These are phyloP conservation scores for Physella acuta DNA, from an alignment of 1,140 invertebrate species.

Conservation along the genomic window DNA sequence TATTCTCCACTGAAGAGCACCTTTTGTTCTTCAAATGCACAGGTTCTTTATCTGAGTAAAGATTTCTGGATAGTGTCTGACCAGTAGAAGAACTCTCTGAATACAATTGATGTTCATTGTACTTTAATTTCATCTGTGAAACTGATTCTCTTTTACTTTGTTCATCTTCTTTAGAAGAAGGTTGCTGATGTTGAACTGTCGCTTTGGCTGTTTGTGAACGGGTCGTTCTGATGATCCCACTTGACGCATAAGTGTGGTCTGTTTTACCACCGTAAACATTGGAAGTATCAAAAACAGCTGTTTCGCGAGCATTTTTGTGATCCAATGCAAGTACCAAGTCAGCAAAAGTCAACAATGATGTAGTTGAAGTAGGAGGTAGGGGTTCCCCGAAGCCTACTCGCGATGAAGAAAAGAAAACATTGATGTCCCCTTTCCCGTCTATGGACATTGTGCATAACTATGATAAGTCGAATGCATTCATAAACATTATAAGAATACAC, in stretches of 20 bases:
- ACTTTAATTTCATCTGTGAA: not conserved
- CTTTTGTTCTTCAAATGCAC: conserved; percentile 14
- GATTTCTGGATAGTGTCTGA: too few relatives aligned
- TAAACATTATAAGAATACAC: not conserved
- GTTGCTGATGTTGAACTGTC: not conserved
- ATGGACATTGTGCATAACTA: conserved; percentile 10
- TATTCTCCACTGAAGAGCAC: conserved; percentile 20
- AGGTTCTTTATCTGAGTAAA: not conserved
- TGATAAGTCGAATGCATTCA: not conserved
- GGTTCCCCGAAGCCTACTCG: conserved; percentile 21
- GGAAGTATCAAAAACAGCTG: not conserved
- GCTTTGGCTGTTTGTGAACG: conserved; percentile 19
- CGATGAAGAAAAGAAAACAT: conserved; percentile 22
- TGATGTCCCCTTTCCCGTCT: conserved; percentile 8
- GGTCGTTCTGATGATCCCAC: conserved; percentile 5
- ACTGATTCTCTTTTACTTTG: too few relatives aligned
- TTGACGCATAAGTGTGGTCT: conserved; percentile 20
- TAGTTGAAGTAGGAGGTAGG: not conserved
- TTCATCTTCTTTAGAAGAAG: not conserved
- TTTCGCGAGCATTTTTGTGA: not conserved
- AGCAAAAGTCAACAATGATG: conserved; percentile 22
- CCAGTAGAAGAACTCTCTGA: not conserved
- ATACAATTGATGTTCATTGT: not conserved
- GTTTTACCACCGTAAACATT: not conserved
- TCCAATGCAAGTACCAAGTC: conserved; percentile 24